These are phyloP conservation scores for Amblyornis subalaris DNA, from an alignment of 2,113 vertebrate species.

Conservation along the genomic window DNA sequence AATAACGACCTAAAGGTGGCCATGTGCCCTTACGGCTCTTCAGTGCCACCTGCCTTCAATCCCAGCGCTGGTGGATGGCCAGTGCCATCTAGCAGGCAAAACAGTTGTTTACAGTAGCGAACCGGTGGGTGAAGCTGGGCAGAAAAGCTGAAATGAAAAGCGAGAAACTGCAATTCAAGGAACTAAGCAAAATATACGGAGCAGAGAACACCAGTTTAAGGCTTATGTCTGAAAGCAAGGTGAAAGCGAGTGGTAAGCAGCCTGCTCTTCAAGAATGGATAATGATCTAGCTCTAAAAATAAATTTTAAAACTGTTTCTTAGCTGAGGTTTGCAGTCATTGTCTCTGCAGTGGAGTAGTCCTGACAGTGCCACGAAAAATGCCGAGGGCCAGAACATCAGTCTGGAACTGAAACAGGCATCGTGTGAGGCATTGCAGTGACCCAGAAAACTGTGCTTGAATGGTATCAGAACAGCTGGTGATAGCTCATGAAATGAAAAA, in stretches of 20 bases:
- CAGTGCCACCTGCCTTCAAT: slow-evolving; percentile 50
- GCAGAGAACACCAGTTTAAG: not conserved
- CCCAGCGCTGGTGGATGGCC: slow-evolving; percentile 35
- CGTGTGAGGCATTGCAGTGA: not conserved
- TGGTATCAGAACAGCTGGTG: not conserved
- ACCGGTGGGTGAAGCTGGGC: not conserved
- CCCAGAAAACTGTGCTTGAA: not conserved
- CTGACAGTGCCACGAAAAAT: not conserved
- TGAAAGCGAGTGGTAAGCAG: not conserved
- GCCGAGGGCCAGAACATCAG: not conserved
- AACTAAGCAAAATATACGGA: not conserved
- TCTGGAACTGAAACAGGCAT: not conserved
- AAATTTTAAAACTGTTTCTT: not conserved
- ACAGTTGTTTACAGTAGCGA: slow-evolving; percentile 30
- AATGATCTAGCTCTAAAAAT: not conserved
- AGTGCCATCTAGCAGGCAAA: slow-evolving; percentile 66
- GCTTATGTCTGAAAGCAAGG: not conserved
- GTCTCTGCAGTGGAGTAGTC: not conserved
- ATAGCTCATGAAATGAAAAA: not conserved
- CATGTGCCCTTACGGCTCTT: slow-evolving; percentile 23
- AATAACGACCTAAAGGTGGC: slow-evolving; percentile 18
- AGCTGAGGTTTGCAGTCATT: not conserved
- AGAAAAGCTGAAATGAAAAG: not conserved
- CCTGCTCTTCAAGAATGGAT: not conserved
- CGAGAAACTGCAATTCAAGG: not conserved